Base-by-base conservation (phyloP, 1,140 invertebrate species). In the Lamellibrachia luymesi region DNA sequence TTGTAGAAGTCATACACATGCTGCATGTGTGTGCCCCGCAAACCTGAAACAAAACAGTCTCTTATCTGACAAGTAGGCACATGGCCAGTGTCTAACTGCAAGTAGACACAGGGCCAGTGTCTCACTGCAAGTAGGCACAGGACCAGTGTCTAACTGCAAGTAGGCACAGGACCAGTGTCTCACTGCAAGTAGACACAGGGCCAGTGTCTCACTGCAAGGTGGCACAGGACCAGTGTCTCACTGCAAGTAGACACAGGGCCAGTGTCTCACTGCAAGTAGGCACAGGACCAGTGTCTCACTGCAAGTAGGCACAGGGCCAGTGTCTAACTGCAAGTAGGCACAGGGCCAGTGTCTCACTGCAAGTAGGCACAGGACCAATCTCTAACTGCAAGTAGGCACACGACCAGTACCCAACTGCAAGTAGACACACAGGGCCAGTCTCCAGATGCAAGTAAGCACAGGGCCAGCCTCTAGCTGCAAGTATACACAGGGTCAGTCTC, bases 1-100 rank as follows among this genome's bases (percentile, higher is more conserved):
- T 99, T 99, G 96, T 99, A 99, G 96, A 99, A 99, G 96, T 99
- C 99, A 97, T 99, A 99, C 6, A 97, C 98, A 96, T 99, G 98
- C 94, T 97, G 97, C 98, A 99, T 99, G 95, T 98, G 98, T 4
- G 98, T 98, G 4, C 98, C 97, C 56, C 98, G 97, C 0, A 99
- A 95, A 50, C 97, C 97, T 97, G 94, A 6, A 90, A 56, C 38
- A 38, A 38, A 38, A 38, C 38, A 38, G 38, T 38, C 38, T 38
- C 38, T 38, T 38, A 38, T 38, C 38, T 38, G 38, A 0, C 38
- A 38, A 38, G 38, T 38, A 92, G 49, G 13, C 91, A 91, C 10
- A 91, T 91, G 38, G 13, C 13, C n/a, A 13, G n/a, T 17, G 13
- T 90, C n/a, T 90, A 90, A 90, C n/a, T 13, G n/a, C n/a, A n/a